These are phyloP conservation scores for Amia ocellicauda DNA, from an alignment of 2,113 vertebrate genomes.

Conservation along the genomic window DNA sequence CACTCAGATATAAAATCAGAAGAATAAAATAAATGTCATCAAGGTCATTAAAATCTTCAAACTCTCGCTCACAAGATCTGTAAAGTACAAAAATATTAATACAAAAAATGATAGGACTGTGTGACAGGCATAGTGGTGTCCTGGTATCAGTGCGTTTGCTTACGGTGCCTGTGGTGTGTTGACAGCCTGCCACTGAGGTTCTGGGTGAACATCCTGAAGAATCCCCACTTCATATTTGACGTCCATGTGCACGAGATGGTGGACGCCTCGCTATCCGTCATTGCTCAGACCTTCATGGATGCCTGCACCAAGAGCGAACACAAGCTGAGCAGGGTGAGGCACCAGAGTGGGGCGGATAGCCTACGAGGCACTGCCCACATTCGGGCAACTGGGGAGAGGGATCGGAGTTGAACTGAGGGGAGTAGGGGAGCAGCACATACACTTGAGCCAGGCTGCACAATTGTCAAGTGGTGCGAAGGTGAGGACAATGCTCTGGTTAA, in stretches of 20 bases:
- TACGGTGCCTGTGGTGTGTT: conserved; percentile 19
- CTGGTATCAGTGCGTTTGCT: conserved; percentile 5
- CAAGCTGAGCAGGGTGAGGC: conserved; percentile 94
- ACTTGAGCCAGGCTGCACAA: too few relatives aligned
- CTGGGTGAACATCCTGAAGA: conserved; percentile 99
- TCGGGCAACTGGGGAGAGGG: not conserved
- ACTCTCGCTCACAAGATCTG: not conserved
- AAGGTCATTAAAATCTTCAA: too few relatives aligned
- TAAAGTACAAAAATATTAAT: not conserved
- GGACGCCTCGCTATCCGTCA: conserved; percentile 93
- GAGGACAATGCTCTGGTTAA: too few relatives aligned
- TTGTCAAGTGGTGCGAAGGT: too few relatives aligned
- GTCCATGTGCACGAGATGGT: conserved; percentile 95
- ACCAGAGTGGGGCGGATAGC: not conserved
- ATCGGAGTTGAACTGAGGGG: too few relatives aligned
- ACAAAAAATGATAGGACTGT: not conserved
- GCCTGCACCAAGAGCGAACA: conserved; percentile 97
- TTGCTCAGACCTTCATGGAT: conserved; percentile 98
- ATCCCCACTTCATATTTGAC: conserved; percentile 95
- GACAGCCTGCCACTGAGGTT: conserved; percentile 88
- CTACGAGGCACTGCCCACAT: not conserved
- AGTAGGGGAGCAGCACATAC: too few relatives aligned
- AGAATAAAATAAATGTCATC: too few relatives aligned
- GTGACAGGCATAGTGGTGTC: not conserved
- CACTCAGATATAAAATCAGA: too few relatives aligned